Percentiles rank a stretch among this genome's conserved stretches.
These are phyloP conservation scores for Trachemys scripta DNA, from an alignment of 2,113 vertebrate species.

Conservation along the genomic window DNA sequence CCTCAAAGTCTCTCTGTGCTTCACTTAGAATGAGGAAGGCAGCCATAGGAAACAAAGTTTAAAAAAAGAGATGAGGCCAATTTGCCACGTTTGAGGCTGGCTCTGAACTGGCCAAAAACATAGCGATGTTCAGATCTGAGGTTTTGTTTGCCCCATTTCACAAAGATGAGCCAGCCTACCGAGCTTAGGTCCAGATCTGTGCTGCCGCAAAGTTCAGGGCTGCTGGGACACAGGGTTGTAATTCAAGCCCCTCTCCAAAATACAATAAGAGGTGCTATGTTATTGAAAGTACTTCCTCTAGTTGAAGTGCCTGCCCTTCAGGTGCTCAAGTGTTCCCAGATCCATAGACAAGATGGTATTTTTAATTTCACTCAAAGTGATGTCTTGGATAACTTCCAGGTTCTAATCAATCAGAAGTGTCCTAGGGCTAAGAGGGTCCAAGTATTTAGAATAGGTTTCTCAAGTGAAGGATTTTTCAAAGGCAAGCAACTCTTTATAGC, in stretches of 20 bases:
- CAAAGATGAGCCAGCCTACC: not conserved
- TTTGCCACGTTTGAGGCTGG: not conserved
- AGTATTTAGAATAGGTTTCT: not conserved
- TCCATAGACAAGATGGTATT: not conserved
- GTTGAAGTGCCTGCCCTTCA: not conserved
- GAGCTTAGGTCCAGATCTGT: rapidly evolving
- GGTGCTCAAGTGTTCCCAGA: not conserved
- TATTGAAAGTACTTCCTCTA: not conserved
- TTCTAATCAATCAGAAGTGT: not conserved
- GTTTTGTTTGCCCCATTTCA: not conserved
- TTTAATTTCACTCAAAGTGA: constrained; percentile 7
- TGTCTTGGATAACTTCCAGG: constrained; percentile 25
- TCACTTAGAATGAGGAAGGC: not conserved
- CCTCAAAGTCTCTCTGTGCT: not conserved
- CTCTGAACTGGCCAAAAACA: constrained; percentile 9
- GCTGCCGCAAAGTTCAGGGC: not conserved
- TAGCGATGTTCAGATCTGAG: not conserved
- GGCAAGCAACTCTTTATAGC: not conserved
- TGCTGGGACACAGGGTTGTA: not conserved
- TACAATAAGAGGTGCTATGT: not conserved
- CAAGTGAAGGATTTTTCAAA: constrained; percentile 16
- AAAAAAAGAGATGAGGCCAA: not conserved
- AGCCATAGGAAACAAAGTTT: not conserved
- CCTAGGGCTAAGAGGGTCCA: not conserved
- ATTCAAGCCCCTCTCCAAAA: not conserved